Base-by-base conservation (phyloP, 2,888 invertebrate genomes). In the Steinernema carpocapsae region DNA sequence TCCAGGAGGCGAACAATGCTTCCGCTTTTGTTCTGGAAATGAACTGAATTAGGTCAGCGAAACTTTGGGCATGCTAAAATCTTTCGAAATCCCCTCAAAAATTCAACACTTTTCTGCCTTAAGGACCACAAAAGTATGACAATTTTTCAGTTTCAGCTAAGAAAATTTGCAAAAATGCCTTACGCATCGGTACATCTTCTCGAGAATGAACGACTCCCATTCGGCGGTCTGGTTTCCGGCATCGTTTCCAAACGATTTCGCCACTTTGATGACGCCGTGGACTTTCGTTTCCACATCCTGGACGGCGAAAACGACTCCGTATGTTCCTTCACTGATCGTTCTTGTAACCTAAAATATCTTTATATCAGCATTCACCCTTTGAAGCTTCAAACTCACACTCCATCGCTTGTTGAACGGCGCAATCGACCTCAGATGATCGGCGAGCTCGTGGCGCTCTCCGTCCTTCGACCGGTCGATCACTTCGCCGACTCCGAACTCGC, bases 281-380 rank as follows among this genome's bases (percentile, higher is more conserved):
- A 71, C 71, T 17, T 70, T 56, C 14, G 78, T 78, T 51, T 79
- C 70, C 42, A 72, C 73, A 42, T 78, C 78, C 46, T 74, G 73
- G n/a, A 74, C 76, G 14, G 76, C 74, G 56, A 79, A 79, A 3
- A 81, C 79, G 19, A 79, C 80, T 3, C 79, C 79, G 71, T 81
- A 79, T 3, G 79, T 74, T 37, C 79, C 79, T 32, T 77, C 77
- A 37, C 74, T 80, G 46, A 80, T 74, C 19, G 80, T 79, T n/a
- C 59, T 26, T n/a, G 64, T 64, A 1, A 64, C 64, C 64, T 64
- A 32, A 64, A 64, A 17, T 22, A 26, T 1, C 22, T 4, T 19
- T 2, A 56, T 26, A 17, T 4, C 19, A n/a, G 14, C 56, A 12
- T 37, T 22, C 14, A 71, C 6, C 64, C 74, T 37, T 37, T 22